These are phyloP conservation scores for Alauda arvensis DNA, from an alignment of 2,797 vertebrate genomes.

Conservation along the genomic window DNA sequence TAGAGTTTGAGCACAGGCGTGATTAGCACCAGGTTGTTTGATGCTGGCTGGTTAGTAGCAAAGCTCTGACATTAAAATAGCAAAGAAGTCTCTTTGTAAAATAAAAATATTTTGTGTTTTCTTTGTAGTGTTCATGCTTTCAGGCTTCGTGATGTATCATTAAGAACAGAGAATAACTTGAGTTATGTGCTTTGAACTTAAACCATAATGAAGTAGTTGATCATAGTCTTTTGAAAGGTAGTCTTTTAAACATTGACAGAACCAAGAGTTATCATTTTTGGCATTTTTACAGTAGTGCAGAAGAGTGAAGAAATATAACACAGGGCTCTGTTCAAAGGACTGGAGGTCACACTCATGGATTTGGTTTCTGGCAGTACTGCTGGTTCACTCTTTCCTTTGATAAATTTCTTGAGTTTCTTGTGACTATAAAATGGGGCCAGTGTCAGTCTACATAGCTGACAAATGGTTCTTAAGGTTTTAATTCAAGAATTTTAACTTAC, in stretches of 20 bases:
- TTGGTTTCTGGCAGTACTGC: not conserved
- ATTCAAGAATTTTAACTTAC: not conserved
- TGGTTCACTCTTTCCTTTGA: not conserved
- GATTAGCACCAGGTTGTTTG: not conserved
- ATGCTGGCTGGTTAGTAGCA: not conserved
- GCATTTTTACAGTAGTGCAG: not conserved
- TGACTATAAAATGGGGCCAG: not conserved
- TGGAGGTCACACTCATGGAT: not conserved
- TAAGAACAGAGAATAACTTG: not conserved
- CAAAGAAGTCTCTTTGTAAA: not conserved
- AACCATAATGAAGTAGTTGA: not conserved
- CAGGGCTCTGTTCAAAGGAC: not conserved
- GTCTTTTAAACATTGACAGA: not conserved
- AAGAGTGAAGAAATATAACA: not conserved
- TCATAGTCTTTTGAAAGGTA: not conserved
- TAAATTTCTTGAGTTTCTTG: not conserved
- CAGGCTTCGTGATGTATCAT: not conserved
- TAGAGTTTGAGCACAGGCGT: not conserved
- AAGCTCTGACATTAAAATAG: not conserved
- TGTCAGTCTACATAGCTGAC: not conserved
- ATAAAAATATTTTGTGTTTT: not conserved
- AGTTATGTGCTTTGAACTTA: not conserved
- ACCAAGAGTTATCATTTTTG: not conserved
- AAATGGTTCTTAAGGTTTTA: not conserved
- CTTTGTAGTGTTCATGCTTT: not conserved